Base-by-base conservation (phyloP, 2,888 invertebrate genomes). In the Hypsopygia costalis region DNA sequence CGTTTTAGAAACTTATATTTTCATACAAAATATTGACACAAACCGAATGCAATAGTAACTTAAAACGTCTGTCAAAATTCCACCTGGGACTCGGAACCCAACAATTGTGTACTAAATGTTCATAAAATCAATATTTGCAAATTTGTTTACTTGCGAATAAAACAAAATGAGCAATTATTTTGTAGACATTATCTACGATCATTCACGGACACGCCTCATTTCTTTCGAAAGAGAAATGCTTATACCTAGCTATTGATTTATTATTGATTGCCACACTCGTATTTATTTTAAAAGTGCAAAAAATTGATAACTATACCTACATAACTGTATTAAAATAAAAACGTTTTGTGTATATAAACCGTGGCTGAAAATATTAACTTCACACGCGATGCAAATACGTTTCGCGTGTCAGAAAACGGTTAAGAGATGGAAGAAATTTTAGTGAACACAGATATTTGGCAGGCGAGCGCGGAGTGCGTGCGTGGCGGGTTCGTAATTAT, bases 361-460 rank as follows among this genome's bases (percentile, higher is more conserved):
- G 63, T 68, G 58, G 62, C 73, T 70, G 72, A 75, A 75, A 73
- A 68, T 67, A 71, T 70, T 64, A 58, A 68, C 75, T 72, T 73
- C 69, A 70, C 86, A 85, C 80, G 83, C 83, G 64, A 81, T 69
- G 62, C 59, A 60, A 74, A 74, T 66, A 69, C 54, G 58, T 70
- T 78, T 83, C 62, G 87, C 86, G 82, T 86, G 87, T 76, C 76
- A 66, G 65, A 76, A 73, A 76, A 73, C 75, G 67, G 75, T 86
- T 80, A 76, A 73, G 66, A 70, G 67, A 62, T 62, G 66, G 67
- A 72, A 68, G 71, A 77, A 77, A 73, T 70, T 78, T 79, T 67
- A 58, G 79, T 71, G 76, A 78, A 77, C 71, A 69, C 69, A 74
- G 62, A 72, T 69, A 74, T 80, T 77, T 66, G 66, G 64, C 55